Evolutionary conservation across 2,797 vertebrate genomes (phyloP).

Genomic region (Melanitta fusca): DNA sequence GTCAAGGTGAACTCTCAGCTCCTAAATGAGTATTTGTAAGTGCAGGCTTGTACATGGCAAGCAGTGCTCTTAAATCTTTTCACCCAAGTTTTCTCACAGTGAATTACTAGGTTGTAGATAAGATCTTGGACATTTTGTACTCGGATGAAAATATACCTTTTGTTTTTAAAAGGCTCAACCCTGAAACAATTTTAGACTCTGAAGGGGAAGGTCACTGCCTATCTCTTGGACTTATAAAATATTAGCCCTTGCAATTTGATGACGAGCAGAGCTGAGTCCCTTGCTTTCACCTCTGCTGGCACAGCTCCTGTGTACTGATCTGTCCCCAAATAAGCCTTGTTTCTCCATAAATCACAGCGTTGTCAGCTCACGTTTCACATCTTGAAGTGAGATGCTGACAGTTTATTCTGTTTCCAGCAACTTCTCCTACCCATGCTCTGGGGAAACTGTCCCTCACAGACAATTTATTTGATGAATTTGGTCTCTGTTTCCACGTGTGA

Average conservation of each 20-base stretch:
- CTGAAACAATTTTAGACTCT: constrained; percentile 34
- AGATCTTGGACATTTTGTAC: constrained; percentile 57
- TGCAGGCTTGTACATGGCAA: not conserved
- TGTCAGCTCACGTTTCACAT: constrained; percentile 9
- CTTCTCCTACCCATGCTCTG: not conserved
- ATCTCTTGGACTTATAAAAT: constrained; percentile 60
- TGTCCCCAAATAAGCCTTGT: not conserved
- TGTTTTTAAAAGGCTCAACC: constrained; percentile 36
- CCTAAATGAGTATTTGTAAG: constrained; percentile 63
- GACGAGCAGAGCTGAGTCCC: not conserved
- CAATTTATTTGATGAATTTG: not conserved
- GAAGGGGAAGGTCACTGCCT: constrained; percentile 66
- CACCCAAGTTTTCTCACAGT: constrained; percentile 22
- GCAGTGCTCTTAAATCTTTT: constrained; percentile 72
- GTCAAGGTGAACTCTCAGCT: constrained; percentile 74
- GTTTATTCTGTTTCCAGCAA: constrained; percentile 14
- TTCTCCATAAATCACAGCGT: constrained; percentile 36
- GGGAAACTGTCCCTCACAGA: not conserved
- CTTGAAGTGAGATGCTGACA: constrained; percentile 22
- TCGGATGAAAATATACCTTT: constrained; percentile 32
- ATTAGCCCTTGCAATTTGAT: not conserved
- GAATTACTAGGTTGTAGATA: constrained; percentile 69
- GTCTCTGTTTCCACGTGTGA: not conserved
- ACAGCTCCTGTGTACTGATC: not conserved
- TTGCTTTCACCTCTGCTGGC: constrained; percentile 19